Conservation (phyloP, 1,140 invertebrate species). For the Dolichoris vasculosae region DNA sequence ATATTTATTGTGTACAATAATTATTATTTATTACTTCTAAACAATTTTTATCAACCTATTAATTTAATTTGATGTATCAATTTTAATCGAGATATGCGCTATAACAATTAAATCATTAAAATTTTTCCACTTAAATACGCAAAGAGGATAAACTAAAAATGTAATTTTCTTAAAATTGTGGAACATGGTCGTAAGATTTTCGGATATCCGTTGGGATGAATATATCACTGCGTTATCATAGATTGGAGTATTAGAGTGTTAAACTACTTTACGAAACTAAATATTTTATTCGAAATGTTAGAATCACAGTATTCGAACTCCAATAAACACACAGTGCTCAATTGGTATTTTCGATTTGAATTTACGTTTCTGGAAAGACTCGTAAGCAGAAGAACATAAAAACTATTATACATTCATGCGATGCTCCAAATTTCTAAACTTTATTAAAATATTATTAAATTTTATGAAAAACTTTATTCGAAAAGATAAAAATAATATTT, state of each 20-base stretch:
- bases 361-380: neutral
- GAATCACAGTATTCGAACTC: neutral
- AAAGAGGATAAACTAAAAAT: neutral
- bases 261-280: neutral
- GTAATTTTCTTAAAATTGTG: neutral
- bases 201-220: neutral
- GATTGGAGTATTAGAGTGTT: neutral
- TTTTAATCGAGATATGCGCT: neutral
- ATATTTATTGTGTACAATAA: neutral
- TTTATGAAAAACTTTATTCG: too few relatives aligned
- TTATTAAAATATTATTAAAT: neutral
- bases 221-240: neutral
- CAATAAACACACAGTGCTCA: neutral
- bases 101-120: neutral
- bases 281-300: neutral
- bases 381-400: neutral
- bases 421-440: neutral
- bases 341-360: slow-evolving; percentile 13
- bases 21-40: neutral
- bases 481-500: neutral
- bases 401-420: neutral
- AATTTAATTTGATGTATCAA: neutral
- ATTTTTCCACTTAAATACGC: too few relatives aligned
- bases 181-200: neutral
- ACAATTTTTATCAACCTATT: neutral